Evolutionary conservation across 2,797 vertebrate genomes (phyloP).

Genomic region (Lepus oiostolus): DNA sequence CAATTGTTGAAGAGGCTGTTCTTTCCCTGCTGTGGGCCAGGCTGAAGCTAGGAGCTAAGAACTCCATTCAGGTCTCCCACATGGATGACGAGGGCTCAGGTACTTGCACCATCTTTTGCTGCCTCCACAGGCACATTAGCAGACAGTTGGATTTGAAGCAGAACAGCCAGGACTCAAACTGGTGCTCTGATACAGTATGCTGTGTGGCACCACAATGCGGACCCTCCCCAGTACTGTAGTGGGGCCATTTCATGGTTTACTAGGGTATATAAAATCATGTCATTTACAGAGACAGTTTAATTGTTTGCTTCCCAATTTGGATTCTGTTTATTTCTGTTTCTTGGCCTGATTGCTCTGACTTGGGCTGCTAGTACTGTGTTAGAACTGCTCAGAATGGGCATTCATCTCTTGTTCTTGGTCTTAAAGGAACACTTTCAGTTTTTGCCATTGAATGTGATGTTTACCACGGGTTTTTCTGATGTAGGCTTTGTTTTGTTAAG

Average conservation of each 20-base stretch:
- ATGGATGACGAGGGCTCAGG: too few species aligned
- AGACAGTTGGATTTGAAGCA: too few species aligned
- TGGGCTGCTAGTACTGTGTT: background rate
- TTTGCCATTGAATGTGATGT: background rate
- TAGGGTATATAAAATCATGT: background rate
- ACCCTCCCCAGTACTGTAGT: background rate
- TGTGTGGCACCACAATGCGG: too few species aligned
- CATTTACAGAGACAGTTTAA: background rate
- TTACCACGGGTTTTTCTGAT: too few species aligned
- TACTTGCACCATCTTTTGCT: too few species aligned
- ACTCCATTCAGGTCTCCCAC: too few species aligned
- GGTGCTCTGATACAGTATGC: too few species aligned
- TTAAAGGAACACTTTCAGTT: background rate
- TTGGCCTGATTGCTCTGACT: background rate
- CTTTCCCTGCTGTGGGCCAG: background rate
- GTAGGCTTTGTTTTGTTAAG: too few species aligned
- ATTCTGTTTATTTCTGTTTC: background rate
- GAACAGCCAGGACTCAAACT: too few species aligned
- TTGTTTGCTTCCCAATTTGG: background rate
- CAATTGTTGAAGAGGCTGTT: background rate
- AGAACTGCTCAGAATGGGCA: background rate
- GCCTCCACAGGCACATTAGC: too few species aligned
- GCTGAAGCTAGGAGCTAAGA: too few species aligned
- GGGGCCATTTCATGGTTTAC: background rate
- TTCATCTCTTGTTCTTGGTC: background rate